These are phyloP conservation scores for Oostethus manadensis DNA, from an alignment of 2,113 vertebrate species.

Conservation along the genomic window DNA sequence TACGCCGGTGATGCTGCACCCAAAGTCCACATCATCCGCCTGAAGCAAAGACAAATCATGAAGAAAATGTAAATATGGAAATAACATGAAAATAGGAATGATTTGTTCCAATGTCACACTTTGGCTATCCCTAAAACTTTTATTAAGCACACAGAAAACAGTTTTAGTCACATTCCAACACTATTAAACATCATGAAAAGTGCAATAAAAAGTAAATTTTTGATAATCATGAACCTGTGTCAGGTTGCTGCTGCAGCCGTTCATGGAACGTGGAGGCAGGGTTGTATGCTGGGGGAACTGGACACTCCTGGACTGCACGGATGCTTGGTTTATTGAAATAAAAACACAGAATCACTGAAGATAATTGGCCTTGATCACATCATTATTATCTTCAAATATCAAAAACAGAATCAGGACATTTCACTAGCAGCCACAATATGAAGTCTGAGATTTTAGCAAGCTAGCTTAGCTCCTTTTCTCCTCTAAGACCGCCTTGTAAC, in stretches of 20 bases:
- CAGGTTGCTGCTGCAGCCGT: conserved; percentile 64
- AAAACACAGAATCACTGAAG: conserved; percentile 6
- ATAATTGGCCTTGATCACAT: too few relatives aligned
- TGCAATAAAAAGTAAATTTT: too few relatives aligned
- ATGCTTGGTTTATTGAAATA: conserved; percentile 67
- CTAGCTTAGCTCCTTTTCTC: not conserved
- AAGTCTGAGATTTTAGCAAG: not conserved
- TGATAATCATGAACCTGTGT: conserved; percentile 64
- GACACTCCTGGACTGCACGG: conserved; percentile 56
- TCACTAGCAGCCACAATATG: not conserved
- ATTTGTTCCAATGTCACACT: too few relatives aligned
- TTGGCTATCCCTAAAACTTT: too few relatives aligned
- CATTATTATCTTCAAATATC: too few relatives aligned
- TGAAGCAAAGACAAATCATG: conserved; percentile 34
- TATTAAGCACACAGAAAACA: too few relatives aligned
- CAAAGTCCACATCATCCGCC: conserved; percentile 64
- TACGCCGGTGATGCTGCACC: conserved; percentile 52
- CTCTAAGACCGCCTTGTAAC: too few relatives aligned
- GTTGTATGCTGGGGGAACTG: conserved; percentile 50
- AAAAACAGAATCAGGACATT: not conserved
- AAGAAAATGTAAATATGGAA: too few relatives aligned
- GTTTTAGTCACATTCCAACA: too few relatives aligned
- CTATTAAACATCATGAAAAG: too few relatives aligned
- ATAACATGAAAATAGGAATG: too few relatives aligned
- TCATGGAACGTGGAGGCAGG: conserved; percentile 60